Conservation (phyloP, 2,888 invertebrate genomes). For the Cosmopolites sordidus region DNA sequence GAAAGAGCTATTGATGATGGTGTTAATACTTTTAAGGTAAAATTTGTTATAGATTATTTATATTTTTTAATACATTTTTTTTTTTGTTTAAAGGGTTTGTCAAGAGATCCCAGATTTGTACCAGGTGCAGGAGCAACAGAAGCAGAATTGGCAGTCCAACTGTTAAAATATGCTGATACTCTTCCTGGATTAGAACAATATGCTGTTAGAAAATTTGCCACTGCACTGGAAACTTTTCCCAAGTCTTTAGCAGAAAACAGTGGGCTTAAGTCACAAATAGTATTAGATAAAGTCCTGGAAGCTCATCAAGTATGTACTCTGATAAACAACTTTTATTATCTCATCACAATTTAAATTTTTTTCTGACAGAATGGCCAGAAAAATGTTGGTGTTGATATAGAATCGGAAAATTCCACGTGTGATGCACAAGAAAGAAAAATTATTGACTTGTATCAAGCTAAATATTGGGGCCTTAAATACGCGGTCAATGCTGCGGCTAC, state of each 20-base stretch:
- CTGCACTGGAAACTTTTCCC: slow-evolving; percentile 85
- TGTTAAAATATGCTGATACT: slow-evolving; percentile 84
- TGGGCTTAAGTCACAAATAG: slow-evolving; percentile 82
- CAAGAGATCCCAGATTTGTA: slow-evolving; percentile 58
- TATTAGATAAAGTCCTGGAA: slow-evolving; percentile 84
- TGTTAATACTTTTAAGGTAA: slow-evolving; percentile 94
- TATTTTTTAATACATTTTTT: too few species aligned
- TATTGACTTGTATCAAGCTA: slow-evolving; percentile 77
- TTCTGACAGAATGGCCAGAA: slow-evolving; percentile 65
- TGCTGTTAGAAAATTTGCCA: slow-evolving; percentile 88
- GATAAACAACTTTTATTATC: background rate
- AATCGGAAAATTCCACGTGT: slow-evolving; percentile 66
- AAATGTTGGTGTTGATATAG: slow-evolving; percentile 77
- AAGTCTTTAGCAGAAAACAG: slow-evolving; percentile 92
- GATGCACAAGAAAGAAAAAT: slow-evolving; percentile 77
- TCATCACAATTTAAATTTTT: background rate
- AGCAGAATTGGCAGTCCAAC: slow-evolving; percentile 84
- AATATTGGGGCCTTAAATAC: slow-evolving; percentile 93
- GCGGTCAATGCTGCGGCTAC: slow-evolving; percentile 91
- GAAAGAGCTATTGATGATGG: slow-evolving; percentile 98
- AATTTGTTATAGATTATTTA: slow-evolving; percentile 1
- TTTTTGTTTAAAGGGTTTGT: slow-evolving; percentile 40
- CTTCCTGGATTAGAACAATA: slow-evolving; percentile 95
- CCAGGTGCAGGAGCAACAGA: slow-evolving; percentile 96
- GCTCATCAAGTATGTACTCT: slow-evolving; percentile 70